Percentiles rank a stretch among this genome's conserved stretches.
phyloP scores from a whole-genome alignment of 1,140 invertebrate genomes.

The Reticulitermes speratus region DNA sequence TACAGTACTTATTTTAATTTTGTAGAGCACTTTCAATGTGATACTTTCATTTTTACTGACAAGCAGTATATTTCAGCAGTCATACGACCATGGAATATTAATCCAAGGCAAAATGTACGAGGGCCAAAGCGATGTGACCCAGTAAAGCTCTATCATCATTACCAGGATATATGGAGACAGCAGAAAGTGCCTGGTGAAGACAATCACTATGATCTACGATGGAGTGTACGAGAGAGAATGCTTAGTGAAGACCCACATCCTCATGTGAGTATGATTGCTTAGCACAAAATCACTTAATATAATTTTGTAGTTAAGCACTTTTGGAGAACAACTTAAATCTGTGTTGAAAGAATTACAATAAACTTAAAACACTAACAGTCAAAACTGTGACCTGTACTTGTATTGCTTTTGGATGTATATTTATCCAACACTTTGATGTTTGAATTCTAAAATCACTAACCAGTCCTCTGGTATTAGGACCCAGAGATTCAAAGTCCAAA shows the following conservation, averaged over 20 bases:
- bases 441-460: too few species aligned
- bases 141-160: slow-evolving; percentile 72
- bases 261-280: slow-evolving; percentile 40
- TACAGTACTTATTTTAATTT: too few species aligned
- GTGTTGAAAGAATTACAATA: too few species aligned
- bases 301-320: too few species aligned
- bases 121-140: slow-evolving; percentile 58
- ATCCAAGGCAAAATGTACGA: slow-evolving; percentile 41
- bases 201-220: slow-evolving; percentile 58
- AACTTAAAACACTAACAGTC: too few species aligned
- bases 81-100: slow-evolving; percentile 48
- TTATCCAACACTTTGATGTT: too few species aligned
- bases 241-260: slow-evolving; percentile 50
- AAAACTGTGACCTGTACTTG: too few species aligned
- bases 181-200: slow-evolving; percentile 70
- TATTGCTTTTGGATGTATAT: too few species aligned
- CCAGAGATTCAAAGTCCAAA: too few species aligned
- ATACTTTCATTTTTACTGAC: background rate
- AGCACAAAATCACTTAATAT: background rate
- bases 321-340: too few species aligned
- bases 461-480: too few species aligned
- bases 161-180: slow-evolving; percentile 69
- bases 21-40: too few species aligned
- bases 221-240: slow-evolving; percentile 59
- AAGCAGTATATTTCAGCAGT: background rate